Base-by-base conservation (phyloP, 1,140 invertebrate genomes). In the Plutomurus gul region DNA sequence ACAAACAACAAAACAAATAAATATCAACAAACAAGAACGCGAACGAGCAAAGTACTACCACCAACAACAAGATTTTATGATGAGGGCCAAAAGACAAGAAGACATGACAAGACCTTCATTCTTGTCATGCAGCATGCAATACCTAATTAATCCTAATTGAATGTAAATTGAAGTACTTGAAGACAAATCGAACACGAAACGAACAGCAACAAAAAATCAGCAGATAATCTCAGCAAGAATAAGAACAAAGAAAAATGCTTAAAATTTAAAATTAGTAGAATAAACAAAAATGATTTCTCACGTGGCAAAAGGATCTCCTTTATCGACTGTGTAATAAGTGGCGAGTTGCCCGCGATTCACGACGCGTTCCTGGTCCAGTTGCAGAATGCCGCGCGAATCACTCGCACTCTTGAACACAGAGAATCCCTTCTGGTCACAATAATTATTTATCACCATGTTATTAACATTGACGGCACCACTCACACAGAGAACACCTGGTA, bases 221-320 rank as follows among this genome's bases (percentile, higher is more conserved):
- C 22, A 25, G 11, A 70, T 22, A 13, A 20, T 30, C 8, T 16
- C 6, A 22, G 6, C 72, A 46, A 46, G 36, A 27, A 8, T 27
- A 47, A 46, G 37, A 10, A 22, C 11, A 20, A 3, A 7, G n/a
- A 43, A 43, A n/a, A 75, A 16, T 30, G 16, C 11, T 16, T 0
- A 16, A 7, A 51, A 16, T 7, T 51, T 10, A 10, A 27, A 22
- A 70, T 70, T 22, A 36, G 7, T 13, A 56, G 60, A n/a, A 56
- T 22, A 27, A 5, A 16, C 10, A 46, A 77, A 22, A 22, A 27
- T 1, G 1, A 7, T 18, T 13, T 56, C 72, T 79, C 74, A 79
- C 78, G 78, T 79, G 22, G 78, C 78, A 36, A 79, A 79, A 33
- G 78, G 78, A 22, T 72, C 73, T 47, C 78, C 78, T 47, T 65